phyloP scores from a whole-genome alignment of 1,140 invertebrate genomes.

The Reticulitermes speratus region DNA sequence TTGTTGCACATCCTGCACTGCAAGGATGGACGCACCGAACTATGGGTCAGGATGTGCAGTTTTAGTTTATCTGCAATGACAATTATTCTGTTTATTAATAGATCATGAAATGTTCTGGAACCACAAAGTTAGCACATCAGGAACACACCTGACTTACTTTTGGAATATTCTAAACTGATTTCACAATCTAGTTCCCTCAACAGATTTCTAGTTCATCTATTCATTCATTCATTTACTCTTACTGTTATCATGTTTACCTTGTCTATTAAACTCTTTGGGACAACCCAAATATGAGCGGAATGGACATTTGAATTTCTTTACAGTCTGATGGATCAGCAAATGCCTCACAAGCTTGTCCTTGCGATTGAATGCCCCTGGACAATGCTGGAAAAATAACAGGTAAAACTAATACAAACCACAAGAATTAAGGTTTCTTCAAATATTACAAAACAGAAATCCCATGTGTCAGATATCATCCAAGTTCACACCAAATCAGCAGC shows the following conservation, averaged over 20 bases:
- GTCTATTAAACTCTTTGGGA: conserved; percentile 63
- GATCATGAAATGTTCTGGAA: no score
- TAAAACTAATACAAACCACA: conserved; percentile 36
- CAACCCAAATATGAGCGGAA: conserved; percentile 63
- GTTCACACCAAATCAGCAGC: no score
- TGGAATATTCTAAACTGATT: no score
- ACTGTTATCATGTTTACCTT: conserved; percentile 45
- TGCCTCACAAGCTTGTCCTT: conserved; percentile 70
- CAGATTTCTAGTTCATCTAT: no score
- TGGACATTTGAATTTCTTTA: conserved; percentile 67
- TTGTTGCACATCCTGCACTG: conserved; percentile 36
- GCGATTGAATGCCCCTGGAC: conserved; percentile 62
- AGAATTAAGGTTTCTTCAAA: no score
- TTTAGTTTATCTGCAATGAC: conserved; percentile 54
- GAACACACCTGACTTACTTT: no score
- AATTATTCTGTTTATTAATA: not conserved
- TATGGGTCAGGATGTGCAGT: conserved; percentile 52
- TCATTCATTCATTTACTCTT: no score
- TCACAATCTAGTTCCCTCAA: no score
- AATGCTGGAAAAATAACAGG: conserved; percentile 46
- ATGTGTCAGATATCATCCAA: no score
- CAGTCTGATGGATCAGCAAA: conserved; percentile 64
- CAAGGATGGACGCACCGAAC: conserved; percentile 32
- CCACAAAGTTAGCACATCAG: no score
- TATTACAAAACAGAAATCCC: no score